These are phyloP conservation scores for Drosophila nannoptera DNA, from an alignment of 1,140 invertebrate species.

Conservation along the genomic window DNA sequence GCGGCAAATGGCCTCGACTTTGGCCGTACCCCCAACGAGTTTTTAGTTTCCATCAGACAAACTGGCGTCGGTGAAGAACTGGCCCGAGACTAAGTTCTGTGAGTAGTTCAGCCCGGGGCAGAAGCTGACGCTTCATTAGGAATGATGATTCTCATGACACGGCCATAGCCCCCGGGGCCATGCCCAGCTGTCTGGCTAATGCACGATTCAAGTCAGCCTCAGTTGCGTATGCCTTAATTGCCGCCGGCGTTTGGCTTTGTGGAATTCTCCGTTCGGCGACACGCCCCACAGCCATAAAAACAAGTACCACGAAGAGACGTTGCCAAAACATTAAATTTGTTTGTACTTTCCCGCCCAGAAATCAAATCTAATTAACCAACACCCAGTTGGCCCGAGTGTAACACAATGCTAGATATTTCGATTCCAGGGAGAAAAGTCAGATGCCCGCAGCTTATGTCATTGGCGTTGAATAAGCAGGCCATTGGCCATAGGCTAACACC, in stretches of 20 bases:
- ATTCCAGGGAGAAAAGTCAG: slow-evolving; percentile 21
- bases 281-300: slow-evolving; percentile 34
- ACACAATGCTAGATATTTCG: slow-evolving; percentile 30
- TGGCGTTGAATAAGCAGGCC: slow-evolving; percentile 14
- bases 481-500: slow-evolving; percentile 2
- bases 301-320: slow-evolving; percentile 20
- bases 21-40: not conserved
- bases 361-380: slow-evolving; percentile 54
- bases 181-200: slow-evolving; percentile 11
- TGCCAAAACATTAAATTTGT: slow-evolving; percentile 28
- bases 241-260: slow-evolving; percentile 16
- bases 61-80: slow-evolving; percentile 23
- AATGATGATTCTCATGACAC: slow-evolving; percentile 23
- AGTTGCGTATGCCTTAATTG: slow-evolving; percentile 28
- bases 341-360: slow-evolving; percentile 25
- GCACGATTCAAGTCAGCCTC: slow-evolving; percentile 18
- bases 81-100: not conserved
- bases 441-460: slow-evolving; percentile 28
- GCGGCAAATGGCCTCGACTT: not conserved
- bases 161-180: not conserved
- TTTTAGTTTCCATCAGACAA: slow-evolving; percentile 21
- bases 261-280: slow-evolving; percentile 43
- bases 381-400: slow-evolving; percentile 13
- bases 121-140: slow-evolving; percentile 28
- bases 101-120: not conserved